Percentiles rank a stretch among this genome's conserved stretches.
Evolutionary conservation across 2,888 invertebrate genomes (phyloP).

Genomic region (Elysia crispata): DNA sequence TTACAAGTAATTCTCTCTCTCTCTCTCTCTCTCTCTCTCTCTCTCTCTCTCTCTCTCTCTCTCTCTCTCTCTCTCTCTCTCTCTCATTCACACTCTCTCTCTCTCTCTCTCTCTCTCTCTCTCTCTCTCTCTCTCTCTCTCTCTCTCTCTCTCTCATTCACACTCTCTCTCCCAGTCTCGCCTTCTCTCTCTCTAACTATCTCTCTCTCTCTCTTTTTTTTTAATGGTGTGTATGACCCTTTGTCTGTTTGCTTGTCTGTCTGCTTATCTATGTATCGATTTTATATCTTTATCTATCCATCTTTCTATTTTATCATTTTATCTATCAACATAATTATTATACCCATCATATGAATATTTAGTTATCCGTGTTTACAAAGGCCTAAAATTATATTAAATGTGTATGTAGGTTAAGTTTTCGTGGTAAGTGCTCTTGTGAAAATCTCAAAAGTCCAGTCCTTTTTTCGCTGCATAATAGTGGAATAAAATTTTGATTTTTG

Average conservation of each 20-base stretch:
- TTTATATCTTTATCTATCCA: no score
- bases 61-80: neutral
- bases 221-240: no score
- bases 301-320: no score
- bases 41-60: neutral
- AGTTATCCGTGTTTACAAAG: no score
- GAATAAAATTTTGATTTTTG: no score
- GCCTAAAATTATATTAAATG: no score
- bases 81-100: neutral
- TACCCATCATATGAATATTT: no score
- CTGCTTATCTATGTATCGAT: neutral
- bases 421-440: no score
- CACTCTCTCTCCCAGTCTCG: neutral
- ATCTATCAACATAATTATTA: no score
- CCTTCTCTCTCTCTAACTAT: neutral
- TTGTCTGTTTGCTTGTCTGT: neutral
- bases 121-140: conserved; percentile 4
- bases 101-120: neutral
- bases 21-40: conserved; percentile 13
- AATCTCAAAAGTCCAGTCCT: no score
- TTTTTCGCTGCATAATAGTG: no score
- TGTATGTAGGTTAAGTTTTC: no score
- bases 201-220: neutral
- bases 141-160: conserved; percentile 9
- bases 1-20: neutral